Base-by-base conservation (phyloP, 2,888 invertebrate genomes). In the Metacarcinus magister region DNA sequence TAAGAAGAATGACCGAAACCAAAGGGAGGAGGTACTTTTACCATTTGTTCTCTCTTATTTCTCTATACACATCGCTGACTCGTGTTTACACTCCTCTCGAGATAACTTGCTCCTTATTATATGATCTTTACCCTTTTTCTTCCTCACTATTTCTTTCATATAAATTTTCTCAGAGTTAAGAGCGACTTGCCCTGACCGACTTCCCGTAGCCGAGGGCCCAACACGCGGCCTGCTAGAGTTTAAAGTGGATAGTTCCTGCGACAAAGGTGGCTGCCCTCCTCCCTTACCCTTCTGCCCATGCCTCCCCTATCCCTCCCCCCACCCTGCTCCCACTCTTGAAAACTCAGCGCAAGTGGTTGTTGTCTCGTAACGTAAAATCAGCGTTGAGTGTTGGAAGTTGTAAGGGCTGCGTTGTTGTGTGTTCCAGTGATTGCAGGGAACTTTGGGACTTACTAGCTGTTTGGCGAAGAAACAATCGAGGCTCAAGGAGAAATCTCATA, bases 201-300 rank as follows among this genome's bases (percentile, higher is more conserved):
- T 39, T 87, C 87, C 87, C 87, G 87, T 19, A 39, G 39, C 39
- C 87, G 10, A 39, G 32, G 87, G 87, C 87, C 32, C 87, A 87
- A 39, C 87, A 39, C 87, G 39, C 87, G 39, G 87, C 87, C 87
- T 13, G 87, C 87, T 39, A 19, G 87, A 39, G 75, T 87, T 87
- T 87, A 87, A 87, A 87, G 87, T 87, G 87, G 87, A 87, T 87
- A 87, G 87, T 87, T 87, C 87, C 87, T 87, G 32, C 5, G 87
- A 87, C 87, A 87, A 87, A 87, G 87, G 87, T 87, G 87, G 87
- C 87, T 39, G 19, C n/a, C n/a, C 75, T 28, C 87, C 87, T 32
- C 87, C 39, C 87, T n/a, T 39, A n/a, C 87, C 39, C 87, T 87
- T 32, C 87, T 39, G 10, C 28, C 39, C 82, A n/a, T 10, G 10